phyloP scores from a whole-genome alignment of 2,797 vertebrate genomes.

The Telmatherina bonti region DNA sequence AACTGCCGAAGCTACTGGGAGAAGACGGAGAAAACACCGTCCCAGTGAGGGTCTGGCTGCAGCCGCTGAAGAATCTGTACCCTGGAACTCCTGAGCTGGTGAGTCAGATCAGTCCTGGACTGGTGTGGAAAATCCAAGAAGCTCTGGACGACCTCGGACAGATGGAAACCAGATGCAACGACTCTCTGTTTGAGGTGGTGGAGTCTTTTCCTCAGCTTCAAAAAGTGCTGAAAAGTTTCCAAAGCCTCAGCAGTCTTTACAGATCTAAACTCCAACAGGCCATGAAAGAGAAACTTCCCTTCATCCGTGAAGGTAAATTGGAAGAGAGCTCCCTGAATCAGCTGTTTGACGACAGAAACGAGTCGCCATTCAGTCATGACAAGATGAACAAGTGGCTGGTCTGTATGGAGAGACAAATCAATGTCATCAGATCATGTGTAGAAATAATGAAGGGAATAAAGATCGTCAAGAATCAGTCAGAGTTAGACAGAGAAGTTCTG shows the following conservation, averaged over 20 bases:
- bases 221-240: slow-evolving; percentile 27
- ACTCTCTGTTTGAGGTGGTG: slow-evolving; percentile 4
- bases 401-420: slow-evolving; percentile 40
- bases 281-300: slow-evolving; percentile 14
- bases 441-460: slow-evolving; percentile 12
- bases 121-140: slow-evolving; percentile 17
- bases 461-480: slow-evolving; percentile 1
- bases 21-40: slow-evolving; percentile 24
- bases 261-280: neutral
- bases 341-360: neutral
- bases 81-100: slow-evolving; percentile 18
- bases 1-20: slow-evolving; percentile 57
- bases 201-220: slow-evolving; percentile 27
- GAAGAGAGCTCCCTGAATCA: too few relatives aligned
- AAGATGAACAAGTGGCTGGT: slow-evolving; percentile 62
- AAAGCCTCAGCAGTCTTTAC: slow-evolving; percentile 5
- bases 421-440: slow-evolving; percentile 38
- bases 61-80: slow-evolving; percentile 51
- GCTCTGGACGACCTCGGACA: slow-evolving; percentile 41
- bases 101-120: slow-evolving; percentile 26
- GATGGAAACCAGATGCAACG: slow-evolving; percentile 9
- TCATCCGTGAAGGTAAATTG: too few relatives aligned
- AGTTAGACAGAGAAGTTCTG: too few relatives aligned
- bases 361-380: slow-evolving; percentile 46
- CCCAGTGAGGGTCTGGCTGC: slow-evolving; percentile 68